A percentile compares a stretch with the other conserved stretches of the same genome.
These are phyloP conservation scores for Drosophila nannoptera DNA, from an alignment of 1,140 invertebrate genomes.

Conservation along the genomic window DNA sequence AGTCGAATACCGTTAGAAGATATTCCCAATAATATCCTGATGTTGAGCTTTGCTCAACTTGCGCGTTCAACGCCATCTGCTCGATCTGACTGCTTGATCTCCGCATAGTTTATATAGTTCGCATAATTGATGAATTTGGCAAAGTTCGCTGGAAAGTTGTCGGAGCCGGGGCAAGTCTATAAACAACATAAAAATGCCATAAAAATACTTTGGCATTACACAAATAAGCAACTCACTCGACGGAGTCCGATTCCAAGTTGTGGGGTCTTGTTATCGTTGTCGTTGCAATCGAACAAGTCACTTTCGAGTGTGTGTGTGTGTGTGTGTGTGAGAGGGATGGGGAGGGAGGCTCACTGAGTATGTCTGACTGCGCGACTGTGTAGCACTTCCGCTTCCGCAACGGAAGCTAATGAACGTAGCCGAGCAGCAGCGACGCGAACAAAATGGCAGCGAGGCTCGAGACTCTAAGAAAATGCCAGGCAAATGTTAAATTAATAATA, in stretches of 20 bases:
- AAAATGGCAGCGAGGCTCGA: slow-evolving; percentile 33
- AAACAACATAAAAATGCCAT: slow-evolving; percentile 42
- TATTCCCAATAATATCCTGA: background rate
- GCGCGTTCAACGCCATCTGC: too few relatives aligned
- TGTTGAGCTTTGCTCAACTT: too few relatives aligned
- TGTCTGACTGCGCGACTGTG: slow-evolving; percentile 63
- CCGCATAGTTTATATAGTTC: background rate
- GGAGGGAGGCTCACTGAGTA: slow-evolving; percentile 40
- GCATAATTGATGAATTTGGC: background rate
- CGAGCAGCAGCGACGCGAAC: slow-evolving; percentile 35
- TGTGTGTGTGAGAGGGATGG: slow-evolving; percentile 18
- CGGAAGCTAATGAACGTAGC: slow-evolving; percentile 65
- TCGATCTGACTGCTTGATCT: background rate
- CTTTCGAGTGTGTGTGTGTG: background rate
- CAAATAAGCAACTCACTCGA: slow-evolving; percentile 43
- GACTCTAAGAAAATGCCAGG: slow-evolving; percentile 50
- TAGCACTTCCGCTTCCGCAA: slow-evolving; percentile 62
- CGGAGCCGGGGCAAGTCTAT: slow-evolving; percentile 25
- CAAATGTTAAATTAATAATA: slow-evolving; percentile 64
- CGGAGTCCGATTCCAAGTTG: slow-evolving; percentile 35
- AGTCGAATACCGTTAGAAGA: too few relatives aligned
- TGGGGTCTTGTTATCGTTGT: slow-evolving; percentile 23
- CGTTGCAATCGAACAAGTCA: slow-evolving; percentile 35
- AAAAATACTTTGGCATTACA: slow-evolving; percentile 45
- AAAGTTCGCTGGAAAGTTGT: slow-evolving; percentile 15